Percentiles rank a stretch among this genome's conserved stretches.
Conservation (phyloP, 2,797 vertebrate genomes). For the Dromococcyx pavoninus region DNA sequence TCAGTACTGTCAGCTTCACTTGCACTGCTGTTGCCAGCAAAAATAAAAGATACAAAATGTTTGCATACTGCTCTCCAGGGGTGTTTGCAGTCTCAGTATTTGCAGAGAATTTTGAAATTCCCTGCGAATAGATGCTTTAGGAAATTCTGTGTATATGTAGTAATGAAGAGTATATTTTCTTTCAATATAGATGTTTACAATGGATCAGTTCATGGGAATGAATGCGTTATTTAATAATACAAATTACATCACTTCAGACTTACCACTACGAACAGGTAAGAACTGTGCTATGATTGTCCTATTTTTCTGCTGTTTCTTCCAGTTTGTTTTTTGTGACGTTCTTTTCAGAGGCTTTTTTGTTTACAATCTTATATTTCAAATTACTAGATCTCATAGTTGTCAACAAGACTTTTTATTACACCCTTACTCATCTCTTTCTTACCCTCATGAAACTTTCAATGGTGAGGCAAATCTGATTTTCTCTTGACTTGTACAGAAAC, state of each 20-base stretch:
- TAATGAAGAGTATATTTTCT: not conserved
- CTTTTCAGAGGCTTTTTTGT: not conserved
- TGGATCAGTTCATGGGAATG: constrained; percentile 72
- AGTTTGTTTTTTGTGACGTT: not conserved
- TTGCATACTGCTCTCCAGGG: not conserved
- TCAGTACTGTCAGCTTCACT: not conserved
- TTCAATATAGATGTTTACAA: constrained; percentile 73
- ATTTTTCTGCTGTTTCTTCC: constrained; percentile 4
- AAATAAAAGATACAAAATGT: not conserved
- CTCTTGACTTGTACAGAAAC: not conserved
- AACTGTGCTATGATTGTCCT: not conserved
- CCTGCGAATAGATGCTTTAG: not conserved
- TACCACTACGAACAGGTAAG: constrained; percentile 75
- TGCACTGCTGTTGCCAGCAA: not conserved
- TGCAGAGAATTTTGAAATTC: not conserved
- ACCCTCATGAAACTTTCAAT: not conserved
- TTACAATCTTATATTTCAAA: not conserved
- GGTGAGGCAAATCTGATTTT: not conserved
- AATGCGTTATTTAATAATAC: constrained; percentile 73
- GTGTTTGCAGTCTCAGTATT: not conserved
- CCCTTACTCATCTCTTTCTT: not conserved
- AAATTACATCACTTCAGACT: constrained; percentile 72
- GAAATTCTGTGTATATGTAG: not conserved
- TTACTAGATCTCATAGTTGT: not conserved
- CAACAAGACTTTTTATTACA: not conserved